Conservation (phyloP, 1,140 invertebrate species). For the Drosophila watanabei region DNA sequence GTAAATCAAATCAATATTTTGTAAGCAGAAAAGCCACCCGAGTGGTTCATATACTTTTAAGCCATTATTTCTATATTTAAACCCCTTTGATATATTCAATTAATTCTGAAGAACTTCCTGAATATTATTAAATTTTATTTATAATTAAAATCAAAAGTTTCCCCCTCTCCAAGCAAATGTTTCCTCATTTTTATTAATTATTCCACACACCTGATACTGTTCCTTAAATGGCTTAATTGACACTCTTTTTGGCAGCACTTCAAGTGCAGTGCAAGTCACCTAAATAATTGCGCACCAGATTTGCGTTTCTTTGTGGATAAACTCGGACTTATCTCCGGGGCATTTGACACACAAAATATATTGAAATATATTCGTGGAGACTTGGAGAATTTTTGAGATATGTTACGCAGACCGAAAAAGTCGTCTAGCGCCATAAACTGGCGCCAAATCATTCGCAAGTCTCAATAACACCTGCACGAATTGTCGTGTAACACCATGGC, state of each 20-base stretch:
- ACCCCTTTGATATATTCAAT: too few relatives aligned
- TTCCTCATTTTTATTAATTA: background rate
- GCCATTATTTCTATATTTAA: background rate
- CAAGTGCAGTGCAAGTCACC: conserved; percentile 15
- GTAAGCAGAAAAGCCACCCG: background rate
- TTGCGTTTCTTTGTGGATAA: conserved; percentile 34
- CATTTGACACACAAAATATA: conserved; percentile 16
- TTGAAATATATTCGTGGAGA: conserved; percentile 4
- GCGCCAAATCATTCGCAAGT: conserved; percentile 83
- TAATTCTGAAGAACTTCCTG: background rate
- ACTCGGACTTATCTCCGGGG: conserved; percentile 21
- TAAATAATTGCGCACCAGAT: conserved; percentile 17
- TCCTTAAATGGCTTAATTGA: background rate
- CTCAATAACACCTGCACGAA: conserved; percentile 83
- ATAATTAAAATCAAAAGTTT: too few relatives aligned
- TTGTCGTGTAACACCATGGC: conserved; percentile 82
- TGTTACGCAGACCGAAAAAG: conserved; percentile 8
- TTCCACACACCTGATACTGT: background rate
- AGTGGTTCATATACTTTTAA: background rate
- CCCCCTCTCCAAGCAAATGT: too few relatives aligned
- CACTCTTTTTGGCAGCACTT: background rate
- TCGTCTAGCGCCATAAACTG: conserved; percentile 66
- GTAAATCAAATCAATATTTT: too few relatives aligned
- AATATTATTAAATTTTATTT: too few relatives aligned
- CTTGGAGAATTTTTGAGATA: conserved; percentile 16